These are phyloP conservation scores for Diploptera punctata DNA, from an alignment of 2,888 invertebrate genomes.

Conservation along the genomic window DNA sequence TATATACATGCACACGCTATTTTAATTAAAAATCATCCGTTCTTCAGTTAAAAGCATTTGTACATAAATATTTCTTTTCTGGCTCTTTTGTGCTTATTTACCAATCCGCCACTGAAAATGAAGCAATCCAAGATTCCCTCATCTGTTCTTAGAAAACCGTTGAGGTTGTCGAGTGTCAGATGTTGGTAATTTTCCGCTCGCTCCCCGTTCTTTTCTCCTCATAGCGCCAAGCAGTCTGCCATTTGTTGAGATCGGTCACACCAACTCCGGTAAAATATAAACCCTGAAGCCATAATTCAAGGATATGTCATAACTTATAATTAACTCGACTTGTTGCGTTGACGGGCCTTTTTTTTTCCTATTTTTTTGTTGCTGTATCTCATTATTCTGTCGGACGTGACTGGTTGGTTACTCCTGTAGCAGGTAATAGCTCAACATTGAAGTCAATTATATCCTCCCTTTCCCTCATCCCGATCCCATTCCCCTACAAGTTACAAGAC, in stretches of 20 bases:
- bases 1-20: too few species aligned
- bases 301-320: not conserved
- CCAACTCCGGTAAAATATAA: conserved; percentile 1
- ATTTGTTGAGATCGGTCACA: not conserved
- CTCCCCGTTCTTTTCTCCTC: not conserved
- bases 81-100: too few species aligned
- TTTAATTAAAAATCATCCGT: too few species aligned
- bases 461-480: not conserved
- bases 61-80: too few species aligned
- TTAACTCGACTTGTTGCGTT: not conserved
- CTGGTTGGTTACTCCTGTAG: conserved; percentile 15
- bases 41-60: too few species aligned
- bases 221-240: conserved; percentile 16
- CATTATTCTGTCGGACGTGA: conserved; percentile 4
- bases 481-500: not conserved
- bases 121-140: not conserved
- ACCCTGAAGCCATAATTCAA: conserved; percentile 1
- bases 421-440: conserved; percentile 14
- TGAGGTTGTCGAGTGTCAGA: not conserved
- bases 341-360: not conserved
- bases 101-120: too few species aligned
- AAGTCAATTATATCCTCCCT: conserved; percentile 12
- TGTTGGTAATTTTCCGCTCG: conserved; percentile 14
- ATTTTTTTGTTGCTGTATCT: not conserved
- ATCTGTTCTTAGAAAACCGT: conserved; percentile 1